A percentile compares a stretch with the other conserved stretches of the same genome.
Conservation (phyloP, 2,797 vertebrate genomes). For the Peromyscus melanophrys region DNA sequence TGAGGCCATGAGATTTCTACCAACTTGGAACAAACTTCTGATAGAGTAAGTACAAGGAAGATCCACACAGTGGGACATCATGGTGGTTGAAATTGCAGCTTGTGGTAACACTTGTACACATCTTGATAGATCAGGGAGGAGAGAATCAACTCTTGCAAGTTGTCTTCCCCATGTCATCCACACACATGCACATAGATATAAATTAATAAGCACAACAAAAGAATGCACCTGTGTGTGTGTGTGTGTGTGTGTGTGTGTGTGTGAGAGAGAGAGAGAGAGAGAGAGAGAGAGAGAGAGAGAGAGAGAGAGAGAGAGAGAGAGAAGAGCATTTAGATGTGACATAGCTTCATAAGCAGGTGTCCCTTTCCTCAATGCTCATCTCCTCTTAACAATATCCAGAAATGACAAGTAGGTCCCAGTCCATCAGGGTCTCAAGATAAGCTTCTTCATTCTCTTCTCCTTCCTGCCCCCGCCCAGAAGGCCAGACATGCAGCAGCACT, state of each 20-base stretch:
- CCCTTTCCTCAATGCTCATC: not conserved
- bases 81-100: not conserved
- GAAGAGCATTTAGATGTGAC: not conserved
- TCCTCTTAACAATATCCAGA: not conserved
- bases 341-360: not conserved
- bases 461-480: not conserved
- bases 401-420: not conserved
- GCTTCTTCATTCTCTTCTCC: not conserved
- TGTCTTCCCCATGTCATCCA: not conserved
- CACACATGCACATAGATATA: not conserved
- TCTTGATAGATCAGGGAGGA: not conserved
- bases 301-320: no score
- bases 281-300: not conserved
- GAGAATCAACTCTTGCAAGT: not conserved
- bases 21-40: not conserved
- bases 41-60: not conserved
- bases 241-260: no score
- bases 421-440: not conserved
- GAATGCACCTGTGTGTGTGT: not conserved
- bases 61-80: no score
- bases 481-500: not conserved
- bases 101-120: not conserved
- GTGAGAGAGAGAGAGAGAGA: not conserved
- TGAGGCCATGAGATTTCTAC: not conserved
- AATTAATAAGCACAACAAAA: not conserved